These are phyloP conservation scores for Oikopleura albicans DNA, from an alignment of 23 tunicate species.

Conservation along the genomic window DNA sequence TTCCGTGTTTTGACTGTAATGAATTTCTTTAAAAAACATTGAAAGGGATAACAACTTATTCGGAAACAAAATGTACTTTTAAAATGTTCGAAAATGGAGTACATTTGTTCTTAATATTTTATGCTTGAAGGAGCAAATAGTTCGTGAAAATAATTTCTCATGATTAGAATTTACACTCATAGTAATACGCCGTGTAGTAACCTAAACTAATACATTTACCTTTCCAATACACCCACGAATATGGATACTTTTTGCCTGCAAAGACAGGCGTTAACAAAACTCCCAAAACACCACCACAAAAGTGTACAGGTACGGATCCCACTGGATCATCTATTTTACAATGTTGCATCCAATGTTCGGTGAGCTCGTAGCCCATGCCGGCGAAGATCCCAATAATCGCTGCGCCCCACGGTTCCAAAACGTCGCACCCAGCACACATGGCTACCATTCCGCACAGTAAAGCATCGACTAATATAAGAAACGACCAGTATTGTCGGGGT, in stretches of 20 bases:
- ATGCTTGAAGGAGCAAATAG: too few species aligned
- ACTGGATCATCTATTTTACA: constrained; percentile 29
- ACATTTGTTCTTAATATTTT: too few species aligned
- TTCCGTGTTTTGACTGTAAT: too few species aligned
- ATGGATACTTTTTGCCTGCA: constrained; percentile 12
- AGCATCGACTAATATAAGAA: background rate
- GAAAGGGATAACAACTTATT: too few species aligned
- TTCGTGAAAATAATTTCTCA: too few species aligned
- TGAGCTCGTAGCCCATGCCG: constrained; percentile 17
- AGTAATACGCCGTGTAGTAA: too few species aligned
- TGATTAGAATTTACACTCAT: too few species aligned
- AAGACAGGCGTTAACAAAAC: constrained; percentile 22
- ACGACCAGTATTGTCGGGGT: background rate
- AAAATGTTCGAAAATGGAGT: too few species aligned
- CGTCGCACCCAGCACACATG: constrained; percentile 32
- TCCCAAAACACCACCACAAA: constrained; percentile 25
- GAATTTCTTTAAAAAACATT: too few species aligned
- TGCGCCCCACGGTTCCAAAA: constrained; percentile 27
- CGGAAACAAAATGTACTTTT: too few species aligned
- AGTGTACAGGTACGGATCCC: constrained; percentile 30
- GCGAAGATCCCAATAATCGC: constrained; percentile 22
- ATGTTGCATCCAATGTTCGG: constrained; percentile 18
- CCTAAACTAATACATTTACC: background rate
- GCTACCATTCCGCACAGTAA: constrained; percentile 22
- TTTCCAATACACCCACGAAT: background rate